Evolutionary conservation across 2,888 invertebrate species (phyloP).

Genomic region (Drosophila paracracens): DNA sequence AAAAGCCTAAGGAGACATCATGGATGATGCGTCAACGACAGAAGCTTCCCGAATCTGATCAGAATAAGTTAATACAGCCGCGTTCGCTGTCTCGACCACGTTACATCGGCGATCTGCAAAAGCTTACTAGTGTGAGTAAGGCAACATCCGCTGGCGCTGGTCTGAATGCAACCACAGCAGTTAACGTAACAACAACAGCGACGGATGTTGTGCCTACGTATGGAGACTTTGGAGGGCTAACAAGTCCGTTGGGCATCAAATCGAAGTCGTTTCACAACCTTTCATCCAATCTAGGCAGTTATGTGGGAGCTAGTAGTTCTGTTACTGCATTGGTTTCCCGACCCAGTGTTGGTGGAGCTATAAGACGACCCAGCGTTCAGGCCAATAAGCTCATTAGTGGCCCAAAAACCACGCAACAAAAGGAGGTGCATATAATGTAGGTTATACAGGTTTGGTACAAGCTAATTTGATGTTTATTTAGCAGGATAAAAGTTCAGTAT

Average conservation of each 20-base stretch:
- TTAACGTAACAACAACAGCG: constrained; percentile 17
- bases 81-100: constrained; percentile 83
- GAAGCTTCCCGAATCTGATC: constrained; percentile 19
- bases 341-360: constrained; percentile 59
- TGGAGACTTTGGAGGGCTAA: constrained; percentile 65
- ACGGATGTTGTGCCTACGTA: constrained; percentile 26
- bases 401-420: constrained; percentile 26
- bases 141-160: constrained; percentile 83
- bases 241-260: constrained; percentile 85
- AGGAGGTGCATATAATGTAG: constrained; percentile 44
- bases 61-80: constrained; percentile 47
- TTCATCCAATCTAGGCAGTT: constrained; percentile 71
- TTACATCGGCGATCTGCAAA: constrained; percentile 82
- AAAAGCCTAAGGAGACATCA: constrained; percentile 81
- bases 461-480: neutral
- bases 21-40: constrained; percentile 37
- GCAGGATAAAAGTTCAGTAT: constrained; percentile 71
- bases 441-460: neutral
- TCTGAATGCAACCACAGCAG: constrained; percentile 53
- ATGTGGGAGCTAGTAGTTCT: constrained; percentile 20
- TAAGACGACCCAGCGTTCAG: constrained; percentile 61
- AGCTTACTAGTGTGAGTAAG: constrained; percentile 79
- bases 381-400: constrained; percentile 33
- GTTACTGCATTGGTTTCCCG: constrained; percentile 31
- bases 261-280: constrained; percentile 85